phyloP scores from a whole-genome alignment of 2,888 invertebrate species.

The Mesochorus sp. region DNA sequence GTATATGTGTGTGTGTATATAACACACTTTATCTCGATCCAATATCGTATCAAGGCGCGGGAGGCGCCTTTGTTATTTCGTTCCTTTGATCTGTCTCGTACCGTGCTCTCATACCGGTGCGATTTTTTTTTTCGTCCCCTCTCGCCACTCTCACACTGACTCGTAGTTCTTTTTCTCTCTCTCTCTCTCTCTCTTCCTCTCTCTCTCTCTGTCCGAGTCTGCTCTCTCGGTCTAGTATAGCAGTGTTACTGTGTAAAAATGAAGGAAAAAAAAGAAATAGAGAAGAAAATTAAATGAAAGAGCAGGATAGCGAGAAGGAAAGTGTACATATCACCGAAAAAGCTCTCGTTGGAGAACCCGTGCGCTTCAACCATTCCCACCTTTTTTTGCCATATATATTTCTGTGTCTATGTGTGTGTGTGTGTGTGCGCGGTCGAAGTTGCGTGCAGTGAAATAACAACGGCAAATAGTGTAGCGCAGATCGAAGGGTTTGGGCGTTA shows the following conservation, averaged over 20 bases:
- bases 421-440: not conserved
- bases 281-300: conserved; percentile 62
- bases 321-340: conserved; percentile 23
- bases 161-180: conserved; percentile 31
- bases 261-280: conserved; percentile 18
- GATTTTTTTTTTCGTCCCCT: conserved; percentile 31
- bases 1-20: conserved; percentile 1
- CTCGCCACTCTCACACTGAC: conserved; percentile 35
- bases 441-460: not conserved
- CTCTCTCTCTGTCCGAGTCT: conserved; percentile 32
- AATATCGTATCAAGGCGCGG: conserved; percentile 51
- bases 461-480: conserved; percentile 12
- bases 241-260: conserved; percentile 31
- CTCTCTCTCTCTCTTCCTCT: too few relatives aligned
- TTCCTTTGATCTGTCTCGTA: conserved; percentile 69
- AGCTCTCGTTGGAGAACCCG: conserved; percentile 9
- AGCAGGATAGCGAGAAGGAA: conserved; percentile 16
- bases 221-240: conserved; percentile 24
- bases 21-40: conserved; percentile 44
- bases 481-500: conserved; percentile 41
- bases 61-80: conserved; percentile 70
- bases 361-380: conserved; percentile 16
- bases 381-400: not conserved
- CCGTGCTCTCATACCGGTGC: conserved; percentile 26
- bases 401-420: not conserved